These are phyloP conservation scores for Oligia strigilis DNA, from an alignment of 2,888 invertebrate species.

Conservation along the genomic window DNA sequence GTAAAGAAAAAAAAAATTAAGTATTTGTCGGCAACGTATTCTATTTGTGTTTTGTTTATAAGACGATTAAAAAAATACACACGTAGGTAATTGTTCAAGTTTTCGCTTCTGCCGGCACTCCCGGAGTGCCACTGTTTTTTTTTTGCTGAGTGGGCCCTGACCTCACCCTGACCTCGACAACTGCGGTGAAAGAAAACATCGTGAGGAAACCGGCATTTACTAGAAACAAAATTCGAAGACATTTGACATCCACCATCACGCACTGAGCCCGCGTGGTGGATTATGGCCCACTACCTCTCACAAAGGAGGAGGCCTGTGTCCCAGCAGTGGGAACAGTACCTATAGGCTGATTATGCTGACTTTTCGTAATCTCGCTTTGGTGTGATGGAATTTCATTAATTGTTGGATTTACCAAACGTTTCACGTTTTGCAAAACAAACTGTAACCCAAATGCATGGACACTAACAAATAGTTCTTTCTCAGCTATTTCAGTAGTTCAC, in stretches of 20 bases:
- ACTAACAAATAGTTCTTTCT: conserved; percentile 57
- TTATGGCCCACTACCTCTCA: not conserved
- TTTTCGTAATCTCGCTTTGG: not conserved
- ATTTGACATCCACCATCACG: not conserved
- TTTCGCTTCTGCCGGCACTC: no score
- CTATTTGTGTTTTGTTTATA: no score
- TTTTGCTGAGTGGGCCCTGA: no score
- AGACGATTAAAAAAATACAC: no score
- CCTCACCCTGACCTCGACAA: no score
- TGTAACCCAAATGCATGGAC: conserved; percentile 36
- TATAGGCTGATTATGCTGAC: not conserved
- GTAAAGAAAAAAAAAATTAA: no score
- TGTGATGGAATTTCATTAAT: not conserved
- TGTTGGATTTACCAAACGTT: conserved; percentile 3
- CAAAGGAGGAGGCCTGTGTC: no score
- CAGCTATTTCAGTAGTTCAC: conserved; percentile 20
- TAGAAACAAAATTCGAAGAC: not conserved
- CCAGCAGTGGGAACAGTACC: not conserved
- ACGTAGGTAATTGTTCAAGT: no score
- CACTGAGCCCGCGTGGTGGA: not conserved
- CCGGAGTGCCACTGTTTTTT: no score
- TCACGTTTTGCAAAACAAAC: conserved; percentile 16
- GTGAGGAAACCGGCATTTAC: not conserved
- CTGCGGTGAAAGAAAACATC: not conserved
- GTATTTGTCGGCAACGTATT: no score